phyloP scores from a whole-genome alignment of 1,140 invertebrate genomes.

The Varroa destructor region DNA sequence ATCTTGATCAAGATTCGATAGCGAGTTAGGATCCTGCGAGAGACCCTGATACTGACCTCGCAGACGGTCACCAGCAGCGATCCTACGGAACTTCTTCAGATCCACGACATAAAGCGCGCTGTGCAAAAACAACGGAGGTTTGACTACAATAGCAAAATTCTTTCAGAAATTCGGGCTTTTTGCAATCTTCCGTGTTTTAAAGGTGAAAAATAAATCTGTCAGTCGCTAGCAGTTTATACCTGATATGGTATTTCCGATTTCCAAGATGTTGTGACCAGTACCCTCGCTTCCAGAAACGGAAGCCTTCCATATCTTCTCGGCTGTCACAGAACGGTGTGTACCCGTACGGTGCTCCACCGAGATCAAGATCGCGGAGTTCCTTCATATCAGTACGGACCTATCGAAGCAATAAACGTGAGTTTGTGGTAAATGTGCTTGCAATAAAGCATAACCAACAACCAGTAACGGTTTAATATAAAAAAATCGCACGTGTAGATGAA shows the following conservation, averaged over 20 bases:
- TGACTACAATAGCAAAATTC: background rate
- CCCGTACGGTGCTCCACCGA: conserved; percentile 94
- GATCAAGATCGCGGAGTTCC: conserved; percentile 82
- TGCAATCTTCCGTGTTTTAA: background rate
- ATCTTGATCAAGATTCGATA: conserved; percentile 82
- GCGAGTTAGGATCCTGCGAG: conserved; percentile 89
- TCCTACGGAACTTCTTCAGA: conserved; percentile 82
- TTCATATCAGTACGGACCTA: conserved; percentile 92
- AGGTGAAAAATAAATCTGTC: background rate
- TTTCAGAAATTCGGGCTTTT: conserved; percentile 16
- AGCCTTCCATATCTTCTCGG: conserved; percentile 95
- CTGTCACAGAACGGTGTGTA: conserved; percentile 99
- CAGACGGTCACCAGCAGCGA: conserved; percentile 91
- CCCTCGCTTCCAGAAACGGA: conserved; percentile 95
- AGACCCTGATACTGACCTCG: conserved; percentile 91
- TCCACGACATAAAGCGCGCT: conserved; percentile 93
- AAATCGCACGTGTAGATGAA: background rate
- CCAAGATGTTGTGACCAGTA: conserved; percentile 97
- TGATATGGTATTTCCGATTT: conserved; percentile 88
- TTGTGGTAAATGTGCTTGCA: too few species aligned
- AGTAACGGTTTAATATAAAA: background rate
- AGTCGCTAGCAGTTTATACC: conserved; percentile 36
- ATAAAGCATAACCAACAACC: too few species aligned
- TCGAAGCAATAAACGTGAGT: conserved; percentile 35
- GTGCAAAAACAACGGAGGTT: conserved; percentile 28